Base-by-base conservation (phyloP, 2,888 invertebrate species). In the Notocelia uddmanniana region DNA sequence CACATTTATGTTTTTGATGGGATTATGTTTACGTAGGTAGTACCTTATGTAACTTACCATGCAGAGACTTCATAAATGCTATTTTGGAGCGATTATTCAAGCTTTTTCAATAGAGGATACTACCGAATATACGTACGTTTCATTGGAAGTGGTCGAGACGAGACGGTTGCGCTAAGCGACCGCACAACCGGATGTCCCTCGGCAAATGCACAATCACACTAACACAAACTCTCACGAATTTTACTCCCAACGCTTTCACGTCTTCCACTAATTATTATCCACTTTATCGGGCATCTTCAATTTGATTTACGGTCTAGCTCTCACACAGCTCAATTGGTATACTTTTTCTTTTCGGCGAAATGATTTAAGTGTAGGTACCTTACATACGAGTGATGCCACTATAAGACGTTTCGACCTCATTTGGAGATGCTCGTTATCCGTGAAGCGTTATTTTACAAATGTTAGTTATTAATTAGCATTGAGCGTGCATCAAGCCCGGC, bases 211-310 rank as follows among this genome's bases (percentile, higher is more conserved):
- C 92, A 92, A 93, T 93, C 91, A 91, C 89, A 92, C 89, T 89
- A 91, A 89, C 88, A 86, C 87, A 89, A 89, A 88, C 91, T 93
- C 93, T 92, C 92, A 93, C 93, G 92, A 93, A 92, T 93, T 92
- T 93, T 92, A 92, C 93, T 93, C 93, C 91, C 93, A 92, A 90
- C 92, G 83, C 93, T 93, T 93, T 93, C 93, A 89, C 93, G 86
- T 89, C 91, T 90, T 90, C 93, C 89, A 91, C 92, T 93, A 93
- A 93, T 93, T 93, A 93, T 93, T 92, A 93, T 91, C 92, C 90
- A 93, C 93, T 93, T 93, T 93, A 93, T 93, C 93, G 91, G 88
- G 88, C 93, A 93, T 93, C 93, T 93, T 92, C 92, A 93, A 92
- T 93, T 93, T 93, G 93, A 93, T 93, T 93, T 93, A 93, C 92